These are phyloP conservation scores for Cyaniris semiargus DNA, from an alignment of 2,888 invertebrate genomes.

Conservation along the genomic window DNA sequence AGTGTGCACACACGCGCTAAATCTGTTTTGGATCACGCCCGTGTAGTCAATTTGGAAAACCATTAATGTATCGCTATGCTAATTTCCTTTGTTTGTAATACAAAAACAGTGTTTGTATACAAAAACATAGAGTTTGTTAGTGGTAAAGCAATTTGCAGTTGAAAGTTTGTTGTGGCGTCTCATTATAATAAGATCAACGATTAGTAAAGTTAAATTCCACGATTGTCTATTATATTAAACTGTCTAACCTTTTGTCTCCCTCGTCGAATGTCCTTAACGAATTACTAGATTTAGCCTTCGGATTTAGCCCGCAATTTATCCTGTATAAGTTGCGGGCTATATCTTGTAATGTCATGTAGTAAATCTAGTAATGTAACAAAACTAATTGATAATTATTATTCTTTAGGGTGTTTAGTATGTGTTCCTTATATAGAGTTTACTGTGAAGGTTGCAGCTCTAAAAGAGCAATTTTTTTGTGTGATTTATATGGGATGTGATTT, in stretches of 20 bases:
- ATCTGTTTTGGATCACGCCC: slow-evolving; percentile 54
- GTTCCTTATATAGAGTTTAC: too few species aligned
- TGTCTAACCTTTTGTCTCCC: not conserved
- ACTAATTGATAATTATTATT: too few species aligned
- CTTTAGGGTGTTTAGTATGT: too few species aligned
- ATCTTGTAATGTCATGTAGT: too few species aligned
- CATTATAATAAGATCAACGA: slow-evolving; percentile 6
- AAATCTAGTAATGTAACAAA: too few species aligned
- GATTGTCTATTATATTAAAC: not conserved
- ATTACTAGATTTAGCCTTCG: not conserved
- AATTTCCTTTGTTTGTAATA: slow-evolving; percentile 35
- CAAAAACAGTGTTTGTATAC: slow-evolving; percentile 17
- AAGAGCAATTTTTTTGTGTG: too few species aligned
- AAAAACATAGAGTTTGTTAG: slow-evolving; percentile 34
- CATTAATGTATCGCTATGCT: slow-evolving; percentile 39
- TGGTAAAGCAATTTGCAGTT: not conserved
- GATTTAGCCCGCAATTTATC: not conserved
- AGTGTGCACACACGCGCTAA: slow-evolving; percentile 63
- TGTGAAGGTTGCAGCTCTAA: too few species aligned
- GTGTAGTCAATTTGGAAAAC: slow-evolving; percentile 48
- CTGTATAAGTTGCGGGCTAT: too few species aligned
- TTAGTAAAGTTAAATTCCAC: not conserved
- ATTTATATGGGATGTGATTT: too few species aligned
- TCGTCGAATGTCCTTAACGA: not conserved
- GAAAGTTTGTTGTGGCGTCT: not conserved